Evolutionary conservation across 2,888 invertebrate genomes (phyloP).

Genomic region (Apamea epomidion): DNA sequence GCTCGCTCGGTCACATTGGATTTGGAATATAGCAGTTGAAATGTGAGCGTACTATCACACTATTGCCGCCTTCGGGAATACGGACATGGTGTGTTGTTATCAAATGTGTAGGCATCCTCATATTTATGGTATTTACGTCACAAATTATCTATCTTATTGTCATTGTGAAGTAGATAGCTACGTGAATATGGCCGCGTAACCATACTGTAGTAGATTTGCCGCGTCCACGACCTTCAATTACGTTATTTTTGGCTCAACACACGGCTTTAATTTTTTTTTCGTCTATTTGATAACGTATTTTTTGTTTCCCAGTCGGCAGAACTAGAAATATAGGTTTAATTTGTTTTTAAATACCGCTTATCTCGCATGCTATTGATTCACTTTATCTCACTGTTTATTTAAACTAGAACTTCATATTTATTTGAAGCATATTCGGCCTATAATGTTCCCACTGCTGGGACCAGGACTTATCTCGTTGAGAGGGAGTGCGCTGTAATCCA

Average conservation of each 20-base stretch:
- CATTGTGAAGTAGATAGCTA: neutral
- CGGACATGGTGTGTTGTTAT: neutral
- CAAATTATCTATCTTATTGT: neutral
- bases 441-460: neutral
- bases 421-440: neutral
- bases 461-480: neutral
- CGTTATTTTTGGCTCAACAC: slow-evolving; percentile 27
- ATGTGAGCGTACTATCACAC: neutral
- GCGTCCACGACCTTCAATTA: slow-evolving; percentile 12
- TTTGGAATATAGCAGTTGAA: neutral
- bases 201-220: neutral
- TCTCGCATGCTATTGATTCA: slow-evolving; percentile 10
- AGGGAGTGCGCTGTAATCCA: neutral
- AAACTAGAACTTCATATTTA: slow-evolving; percentile 1
- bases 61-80: neutral
- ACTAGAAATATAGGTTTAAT: neutral
- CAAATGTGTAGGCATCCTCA: neutral
- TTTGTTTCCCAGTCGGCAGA: neutral
- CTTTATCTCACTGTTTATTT: slow-evolving; percentile 11
- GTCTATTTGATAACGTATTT: neutral
- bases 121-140: neutral
- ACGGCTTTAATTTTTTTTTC: slow-evolving; percentile 10
- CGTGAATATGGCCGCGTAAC: neutral
- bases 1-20: neutral
- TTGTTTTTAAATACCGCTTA: slow-evolving; percentile 6